Evolutionary conservation across 2,888 invertebrate species (phyloP).

Genomic region (Pheosia tremula): DNA sequence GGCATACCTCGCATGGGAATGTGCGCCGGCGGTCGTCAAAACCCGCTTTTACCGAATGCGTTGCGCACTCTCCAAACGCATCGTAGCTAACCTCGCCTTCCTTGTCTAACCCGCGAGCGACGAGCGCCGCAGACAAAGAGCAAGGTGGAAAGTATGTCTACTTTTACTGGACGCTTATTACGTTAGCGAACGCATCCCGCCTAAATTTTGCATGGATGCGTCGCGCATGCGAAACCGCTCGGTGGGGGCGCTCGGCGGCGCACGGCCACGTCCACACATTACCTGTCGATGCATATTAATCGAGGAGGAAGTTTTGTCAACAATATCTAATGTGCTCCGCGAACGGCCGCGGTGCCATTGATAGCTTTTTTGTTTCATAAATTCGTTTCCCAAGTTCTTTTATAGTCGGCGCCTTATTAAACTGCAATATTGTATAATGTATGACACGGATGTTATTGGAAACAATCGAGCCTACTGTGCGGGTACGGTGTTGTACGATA

Average conservation of each 20-base stretch:
- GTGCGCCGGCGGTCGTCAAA: conserved; percentile 76
- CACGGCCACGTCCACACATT: conserved; percentile 74
- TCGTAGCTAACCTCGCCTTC: conserved; percentile 59
- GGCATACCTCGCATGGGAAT: conserved; percentile 83
- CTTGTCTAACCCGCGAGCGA: conserved; percentile 68
- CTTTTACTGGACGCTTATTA: conserved; percentile 71
- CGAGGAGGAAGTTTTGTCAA: conserved; percentile 82
- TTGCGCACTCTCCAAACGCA: conserved; percentile 72
- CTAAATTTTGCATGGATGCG: conserved; percentile 84
- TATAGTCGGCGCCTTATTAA: conserved; percentile 71
- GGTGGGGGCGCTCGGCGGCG: conserved; percentile 56
- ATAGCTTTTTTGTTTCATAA: conserved; percentile 66
- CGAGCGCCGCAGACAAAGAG: conserved; percentile 64
- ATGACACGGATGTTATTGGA: conserved; percentile 49
- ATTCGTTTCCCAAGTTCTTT: conserved; percentile 61
- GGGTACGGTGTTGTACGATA: conserved; percentile 52
- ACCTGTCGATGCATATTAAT: conserved; percentile 83
- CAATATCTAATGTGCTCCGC: conserved; percentile 82
- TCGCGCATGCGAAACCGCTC: conserved; percentile 75
- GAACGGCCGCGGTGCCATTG: conserved; percentile 75
- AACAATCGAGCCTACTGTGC: conserved; percentile 65
- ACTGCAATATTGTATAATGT: conserved; percentile 72
- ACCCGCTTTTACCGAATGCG: conserved; percentile 81
- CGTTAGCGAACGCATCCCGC: conserved; percentile 80
- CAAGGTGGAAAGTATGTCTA: conserved; percentile 66